Evolutionary conservation across 2,888 invertebrate species (phyloP), one percentile per base, ranked within the genome.

Genomic region (Drosophila anomelani): DNA sequence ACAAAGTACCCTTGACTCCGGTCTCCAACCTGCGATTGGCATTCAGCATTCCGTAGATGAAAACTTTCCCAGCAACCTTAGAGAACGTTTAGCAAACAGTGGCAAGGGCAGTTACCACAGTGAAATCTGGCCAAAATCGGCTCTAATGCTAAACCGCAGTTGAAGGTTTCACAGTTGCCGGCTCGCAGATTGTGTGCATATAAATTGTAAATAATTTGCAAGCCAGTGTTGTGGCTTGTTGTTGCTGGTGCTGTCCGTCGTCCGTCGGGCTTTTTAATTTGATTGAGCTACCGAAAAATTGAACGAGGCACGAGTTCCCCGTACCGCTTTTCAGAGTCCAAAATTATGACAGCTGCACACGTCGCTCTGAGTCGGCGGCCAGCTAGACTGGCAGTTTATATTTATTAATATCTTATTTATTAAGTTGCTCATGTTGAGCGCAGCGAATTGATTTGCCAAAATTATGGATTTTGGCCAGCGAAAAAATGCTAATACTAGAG

Each of bases 381-480:
- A 76, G 38, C 36, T 57, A 44, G 26, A 47, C 51, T 55, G 69
- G 57, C 69, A 79, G 74, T 62, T 77, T 81, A 54, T 55, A 64
- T 53, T 71, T 68, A 77, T 82, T 78, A 73, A 85, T 80, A 80
- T 69, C 71, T 83, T 67, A 85, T 75, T 82, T 88, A 75, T 85
- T 59, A 70, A 75, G 64, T 73, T 82, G 55, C 79, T 75, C 76
- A 74, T 70, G 74, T 59, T 76, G 69, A 73, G 87, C 81, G 81
- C 55, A 23, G 46, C 84, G 34, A 82, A 88, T 88, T 63, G 84
- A 82, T 86, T 83, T 63, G 64, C 76, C 64, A 75, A 86, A 57
- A 47, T 32, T 66, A 63, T 51, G 43, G 47, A 13, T 36, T 29
- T 26, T 71, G 26, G 46, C 71, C 38, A 17, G 70, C 39, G 26